Conservation (phyloP, 2,797 vertebrate genomes). For the Sandelia bainsii region DNA sequence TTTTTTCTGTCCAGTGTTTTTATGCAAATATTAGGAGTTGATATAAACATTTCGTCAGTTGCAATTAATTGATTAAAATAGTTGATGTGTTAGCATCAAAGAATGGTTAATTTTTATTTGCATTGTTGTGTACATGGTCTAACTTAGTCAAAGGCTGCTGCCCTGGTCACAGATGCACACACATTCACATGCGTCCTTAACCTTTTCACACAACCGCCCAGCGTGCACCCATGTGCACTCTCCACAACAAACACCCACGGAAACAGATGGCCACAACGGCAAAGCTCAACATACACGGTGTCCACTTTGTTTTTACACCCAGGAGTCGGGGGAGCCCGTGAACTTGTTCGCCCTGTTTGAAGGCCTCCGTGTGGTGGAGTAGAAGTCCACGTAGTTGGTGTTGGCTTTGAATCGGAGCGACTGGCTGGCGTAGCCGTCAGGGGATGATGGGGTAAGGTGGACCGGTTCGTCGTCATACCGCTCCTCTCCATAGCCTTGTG, state of each 20-base stretch:
- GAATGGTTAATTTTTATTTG: slow-evolving; percentile 1
- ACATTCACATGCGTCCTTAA: slow-evolving; percentile 52
- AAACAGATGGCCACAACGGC: slow-evolving; percentile 16
- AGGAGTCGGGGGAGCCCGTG: slow-evolving; percentile 97
- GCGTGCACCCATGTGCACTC: slow-evolving; percentile 6
- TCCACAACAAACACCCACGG: slow-evolving; percentile 41
- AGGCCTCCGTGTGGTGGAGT: slow-evolving; percentile 94
- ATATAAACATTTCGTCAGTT: no score
- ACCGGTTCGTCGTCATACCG: slow-evolving; percentile 91
- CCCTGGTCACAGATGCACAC: slow-evolving; percentile 57
- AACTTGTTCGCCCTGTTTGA: slow-evolving; percentile 96
- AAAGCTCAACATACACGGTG: slow-evolving; percentile 31
- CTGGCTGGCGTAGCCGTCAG: slow-evolving; percentile 89
- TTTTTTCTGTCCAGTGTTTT: no score
- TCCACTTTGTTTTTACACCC: slow-evolving; percentile 89
- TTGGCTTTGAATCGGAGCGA: slow-evolving; percentile 94
- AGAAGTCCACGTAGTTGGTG: slow-evolving; percentile 99
- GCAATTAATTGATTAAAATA: no score
- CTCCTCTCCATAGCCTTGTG: slow-evolving; percentile 93
- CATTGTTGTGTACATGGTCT: slow-evolving; percentile 10
- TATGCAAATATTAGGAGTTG: no score
- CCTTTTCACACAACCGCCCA: slow-evolving; percentile 6
- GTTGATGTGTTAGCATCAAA: neutral
- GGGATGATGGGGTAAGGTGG: slow-evolving; percentile 88
- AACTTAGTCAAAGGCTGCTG: slow-evolving; percentile 57